Percentiles rank a stretch among this genome's conserved stretches.
These are phyloP conservation scores for Fistularia commersonii DNA, from an alignment of 2,797 vertebrate genomes.

Conservation along the genomic window DNA sequence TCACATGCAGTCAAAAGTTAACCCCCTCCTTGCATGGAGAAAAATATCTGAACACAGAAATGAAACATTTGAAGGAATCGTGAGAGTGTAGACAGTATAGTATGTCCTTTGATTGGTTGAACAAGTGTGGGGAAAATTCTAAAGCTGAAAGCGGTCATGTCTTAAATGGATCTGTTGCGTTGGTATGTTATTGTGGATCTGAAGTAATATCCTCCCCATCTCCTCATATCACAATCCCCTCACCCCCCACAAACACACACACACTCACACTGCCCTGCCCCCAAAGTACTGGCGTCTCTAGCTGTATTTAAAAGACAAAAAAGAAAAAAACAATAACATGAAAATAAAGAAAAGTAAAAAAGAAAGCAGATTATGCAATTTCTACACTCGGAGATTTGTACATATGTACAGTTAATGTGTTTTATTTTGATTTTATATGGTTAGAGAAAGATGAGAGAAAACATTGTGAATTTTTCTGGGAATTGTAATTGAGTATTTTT, in stretches of 20 bases:
- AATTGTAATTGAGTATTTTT: constrained; percentile 79
- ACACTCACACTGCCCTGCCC: constrained; percentile 60
- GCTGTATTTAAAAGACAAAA: constrained; percentile 74
- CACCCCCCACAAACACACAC: constrained; percentile 38
- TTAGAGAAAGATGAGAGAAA: constrained; percentile 70
- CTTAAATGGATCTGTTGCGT: constrained; percentile 48
- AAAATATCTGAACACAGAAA: too few species aligned
- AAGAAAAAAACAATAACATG: constrained; percentile 13
- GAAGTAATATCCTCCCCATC: constrained; percentile 48
- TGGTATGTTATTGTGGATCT: constrained; percentile 59
- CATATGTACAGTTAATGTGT: constrained; percentile 87
- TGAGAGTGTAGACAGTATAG: background rate
- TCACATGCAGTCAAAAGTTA: too few species aligned
- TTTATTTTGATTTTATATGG: constrained; percentile 84
- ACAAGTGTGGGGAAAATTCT: constrained; percentile 27
- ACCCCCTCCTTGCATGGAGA: background rate
- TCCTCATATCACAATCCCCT: constrained; percentile 56
- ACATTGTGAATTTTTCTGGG: constrained; percentile 76
- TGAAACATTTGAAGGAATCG: too few species aligned
- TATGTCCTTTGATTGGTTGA: constrained; percentile 44
- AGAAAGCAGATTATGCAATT: constrained; percentile 86
- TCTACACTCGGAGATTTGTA: constrained; percentile 83
- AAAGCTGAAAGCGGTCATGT: constrained; percentile 39
- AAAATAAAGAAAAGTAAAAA: constrained; percentile 69
- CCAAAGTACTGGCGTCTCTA: constrained; percentile 73